Evolutionary conservation across 2,797 vertebrate species (phyloP).

Genomic region (Tenualosa ilisha): DNA sequence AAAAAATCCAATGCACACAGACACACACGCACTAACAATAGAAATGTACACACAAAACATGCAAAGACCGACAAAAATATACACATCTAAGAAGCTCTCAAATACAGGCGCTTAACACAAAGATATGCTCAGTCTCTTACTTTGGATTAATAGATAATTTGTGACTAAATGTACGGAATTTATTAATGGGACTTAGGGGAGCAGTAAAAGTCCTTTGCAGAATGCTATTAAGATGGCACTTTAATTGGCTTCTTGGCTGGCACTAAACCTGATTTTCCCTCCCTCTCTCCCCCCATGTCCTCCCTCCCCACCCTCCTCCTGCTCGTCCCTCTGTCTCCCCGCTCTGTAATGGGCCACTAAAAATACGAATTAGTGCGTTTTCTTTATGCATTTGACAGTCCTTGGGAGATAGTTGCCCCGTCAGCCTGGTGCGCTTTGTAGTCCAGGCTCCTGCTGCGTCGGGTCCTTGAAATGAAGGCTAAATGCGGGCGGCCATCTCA

Average conservation of each 20-base stretch:
- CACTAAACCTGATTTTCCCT: slow-evolving; percentile 59
- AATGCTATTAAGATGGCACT: slow-evolving; percentile 76
- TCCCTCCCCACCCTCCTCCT: not conserved
- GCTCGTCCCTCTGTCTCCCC: not conserved
- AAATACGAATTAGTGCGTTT: slow-evolving; percentile 62
- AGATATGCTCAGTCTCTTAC: slow-evolving; percentile 54
- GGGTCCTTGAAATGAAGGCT: slow-evolving; percentile 34
- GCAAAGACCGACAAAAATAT: not conserved
- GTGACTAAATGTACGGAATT: slow-evolving; percentile 74
- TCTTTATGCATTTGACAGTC: slow-evolving; percentile 56
- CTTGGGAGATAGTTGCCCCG: slow-evolving; percentile 58
- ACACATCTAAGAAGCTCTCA: not conserved
- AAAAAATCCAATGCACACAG: not conserved
- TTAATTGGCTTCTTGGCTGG: slow-evolving; percentile 73
- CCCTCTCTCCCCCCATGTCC: slow-evolving; percentile 29
- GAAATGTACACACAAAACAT: not conserved
- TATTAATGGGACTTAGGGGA: slow-evolving; percentile 75
- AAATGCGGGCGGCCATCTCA: slow-evolving; percentile 2
- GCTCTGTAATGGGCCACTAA: slow-evolving; percentile 60
- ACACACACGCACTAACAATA: not conserved
- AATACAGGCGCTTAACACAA: slow-evolving; percentile 21
- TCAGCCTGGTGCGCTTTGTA: not conserved
- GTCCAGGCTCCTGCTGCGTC: not conserved
- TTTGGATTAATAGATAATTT: slow-evolving; percentile 70
- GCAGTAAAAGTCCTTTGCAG: slow-evolving; percentile 76